Evolutionary conservation across 2,888 invertebrate genomes (phyloP).

Genomic region (Caenorhabditis parvicauda): DNA sequence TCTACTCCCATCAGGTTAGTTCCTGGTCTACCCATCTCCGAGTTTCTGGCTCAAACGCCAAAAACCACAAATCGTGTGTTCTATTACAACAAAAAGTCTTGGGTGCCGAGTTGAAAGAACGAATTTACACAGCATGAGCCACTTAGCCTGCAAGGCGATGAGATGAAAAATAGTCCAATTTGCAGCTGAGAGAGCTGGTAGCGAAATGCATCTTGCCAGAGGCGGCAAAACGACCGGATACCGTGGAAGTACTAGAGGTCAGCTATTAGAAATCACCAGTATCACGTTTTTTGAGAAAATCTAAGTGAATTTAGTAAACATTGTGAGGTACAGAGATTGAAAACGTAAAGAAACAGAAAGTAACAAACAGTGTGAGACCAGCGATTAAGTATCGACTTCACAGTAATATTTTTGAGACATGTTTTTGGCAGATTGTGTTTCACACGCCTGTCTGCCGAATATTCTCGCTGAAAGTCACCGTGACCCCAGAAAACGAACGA

Average conservation of each 20-base stretch:
- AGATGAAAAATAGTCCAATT: not conserved
- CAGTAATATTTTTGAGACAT: too few relatives aligned
- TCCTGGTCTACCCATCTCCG: not conserved
- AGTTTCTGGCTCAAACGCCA: too few relatives aligned
- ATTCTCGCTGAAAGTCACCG: too few relatives aligned
- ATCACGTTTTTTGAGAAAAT: not conserved
- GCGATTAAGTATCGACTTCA: too few relatives aligned
- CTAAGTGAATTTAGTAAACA: not conserved
- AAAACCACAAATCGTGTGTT: not conserved
- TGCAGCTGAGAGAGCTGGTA: constrained; percentile 42
- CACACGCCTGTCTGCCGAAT: constrained; percentile 23
- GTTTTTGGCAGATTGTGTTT: constrained; percentile 26
- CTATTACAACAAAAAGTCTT: not conserved
- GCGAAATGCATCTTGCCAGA: constrained; percentile 27
- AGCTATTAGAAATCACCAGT: not conserved
- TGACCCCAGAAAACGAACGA: too few relatives aligned
- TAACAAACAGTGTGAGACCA: too few relatives aligned
- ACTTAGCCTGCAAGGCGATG: too few relatives aligned
- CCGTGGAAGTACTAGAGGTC: constrained; percentile 49
- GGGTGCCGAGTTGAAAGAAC: too few relatives aligned
- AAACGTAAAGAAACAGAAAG: not conserved
- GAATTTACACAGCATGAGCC: too few relatives aligned
- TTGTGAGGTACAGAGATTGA: not conserved
- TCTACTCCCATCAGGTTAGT: constrained; percentile 57
- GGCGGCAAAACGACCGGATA: constrained; percentile 50